phyloP scores from a whole-genome alignment of 1,140 invertebrate genomes.

The Drosophila punjabiensis region DNA sequence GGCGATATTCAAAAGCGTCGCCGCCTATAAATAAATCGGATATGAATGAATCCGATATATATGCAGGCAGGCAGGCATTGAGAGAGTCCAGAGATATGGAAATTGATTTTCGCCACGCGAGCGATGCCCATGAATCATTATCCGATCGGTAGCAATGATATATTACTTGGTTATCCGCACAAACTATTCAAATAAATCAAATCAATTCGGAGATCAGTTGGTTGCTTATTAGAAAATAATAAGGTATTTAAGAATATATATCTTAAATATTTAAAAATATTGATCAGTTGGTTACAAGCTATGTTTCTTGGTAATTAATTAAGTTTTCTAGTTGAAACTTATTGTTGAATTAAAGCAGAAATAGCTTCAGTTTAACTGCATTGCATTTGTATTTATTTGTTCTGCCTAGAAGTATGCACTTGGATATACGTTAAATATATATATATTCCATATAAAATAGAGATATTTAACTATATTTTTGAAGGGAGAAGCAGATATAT shows the following conservation, averaged over 20 bases:
- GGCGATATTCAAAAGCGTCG: constrained; percentile 32
- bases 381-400: not conserved
- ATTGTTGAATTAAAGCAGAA: not conserved
- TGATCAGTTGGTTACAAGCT: not conserved
- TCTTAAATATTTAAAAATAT: not conserved
- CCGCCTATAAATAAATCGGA: constrained; percentile 56
- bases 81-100: constrained; percentile 20
- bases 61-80: not conserved
- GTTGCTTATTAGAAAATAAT: not conserved
- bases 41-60: constrained; percentile 54
- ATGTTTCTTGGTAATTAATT: not conserved
- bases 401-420: not conserved
- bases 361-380: not conserved
- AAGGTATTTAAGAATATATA: not conserved
- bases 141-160: constrained; percentile 14
- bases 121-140: constrained; percentile 19
- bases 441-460: not conserved
- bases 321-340: not conserved
- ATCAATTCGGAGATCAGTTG: not conserved
- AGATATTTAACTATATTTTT: not conserved
- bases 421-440: not conserved
- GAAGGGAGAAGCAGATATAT: not conserved
- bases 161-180: not conserved
- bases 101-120: constrained; percentile 31
- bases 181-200: constrained; percentile 7